Evolutionary conservation across 2,113 vertebrate species (phyloP).

Genomic region (Epinephelus cyanopodus): DNA sequence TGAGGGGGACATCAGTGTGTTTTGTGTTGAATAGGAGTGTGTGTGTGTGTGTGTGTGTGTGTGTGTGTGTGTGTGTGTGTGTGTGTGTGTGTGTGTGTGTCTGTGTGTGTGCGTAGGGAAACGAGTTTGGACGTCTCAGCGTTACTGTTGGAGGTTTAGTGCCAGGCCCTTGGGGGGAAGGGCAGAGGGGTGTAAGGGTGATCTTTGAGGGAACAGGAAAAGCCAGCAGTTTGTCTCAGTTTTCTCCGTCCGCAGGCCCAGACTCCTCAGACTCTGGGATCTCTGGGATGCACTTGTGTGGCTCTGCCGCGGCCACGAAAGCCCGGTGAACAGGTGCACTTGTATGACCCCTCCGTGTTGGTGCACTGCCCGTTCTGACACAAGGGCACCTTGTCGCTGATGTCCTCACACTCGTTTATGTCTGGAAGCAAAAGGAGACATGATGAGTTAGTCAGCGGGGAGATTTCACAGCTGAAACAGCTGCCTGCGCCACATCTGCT

Average conservation of each 20-base stretch:
- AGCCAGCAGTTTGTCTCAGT: conserved; percentile 68
- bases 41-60: conserved; percentile 28
- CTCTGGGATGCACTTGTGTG: conserved; percentile 89
- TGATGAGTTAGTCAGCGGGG: conserved; percentile 25
- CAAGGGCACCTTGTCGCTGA: conserved; percentile 87
- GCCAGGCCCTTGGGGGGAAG: conserved; percentile 52
- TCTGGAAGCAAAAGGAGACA: conserved; percentile 81
- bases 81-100: conserved; percentile 33
- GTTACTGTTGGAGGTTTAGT: conserved; percentile 75
- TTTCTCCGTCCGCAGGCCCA: conserved; percentile 49
- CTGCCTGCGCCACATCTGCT: conserved; percentile 50
- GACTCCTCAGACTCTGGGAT: conserved; percentile 66
- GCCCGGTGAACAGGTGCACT: conserved; percentile 89
- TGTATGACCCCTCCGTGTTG: conserved; percentile 95
- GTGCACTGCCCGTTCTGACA: conserved; percentile 89
- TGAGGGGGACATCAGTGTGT: conserved; percentile 33
- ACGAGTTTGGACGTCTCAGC: conserved; percentile 70
- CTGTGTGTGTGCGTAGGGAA: conserved; percentile 28
- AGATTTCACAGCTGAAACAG: conserved; percentile 43
- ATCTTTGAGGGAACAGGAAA: conserved; percentile 41
- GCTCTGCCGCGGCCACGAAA: conserved; percentile 86
- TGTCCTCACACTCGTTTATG: conserved; percentile 94
- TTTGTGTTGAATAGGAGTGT: conserved; percentile 34
- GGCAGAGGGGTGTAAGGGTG: conserved; percentile 32
- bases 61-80: conserved; percentile 19